Conservation (phyloP, 2,113 vertebrate genomes). For the Pipa parva region DNA sequence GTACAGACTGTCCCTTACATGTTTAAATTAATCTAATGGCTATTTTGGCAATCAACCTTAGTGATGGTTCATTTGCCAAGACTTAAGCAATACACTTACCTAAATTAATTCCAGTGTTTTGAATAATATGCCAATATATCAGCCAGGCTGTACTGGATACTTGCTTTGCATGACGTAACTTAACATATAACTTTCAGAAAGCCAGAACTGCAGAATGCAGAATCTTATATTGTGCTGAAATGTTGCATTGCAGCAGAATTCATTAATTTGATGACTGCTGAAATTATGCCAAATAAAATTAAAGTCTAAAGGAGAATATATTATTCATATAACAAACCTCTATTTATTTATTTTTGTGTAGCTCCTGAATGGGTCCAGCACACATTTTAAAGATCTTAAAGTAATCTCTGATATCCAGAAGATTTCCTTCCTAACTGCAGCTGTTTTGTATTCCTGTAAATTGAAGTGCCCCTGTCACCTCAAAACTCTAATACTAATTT, state of each 20-base stretch:
- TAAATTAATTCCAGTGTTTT: constrained; percentile 44
- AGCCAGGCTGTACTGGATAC: constrained; percentile 5
- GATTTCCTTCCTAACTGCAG: too few relatives aligned
- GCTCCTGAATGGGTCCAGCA: too few relatives aligned
- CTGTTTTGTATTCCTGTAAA: too few relatives aligned
- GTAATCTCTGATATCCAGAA: too few relatives aligned
- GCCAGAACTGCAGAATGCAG: too few relatives aligned
- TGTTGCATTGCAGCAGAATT: constrained; percentile 17
- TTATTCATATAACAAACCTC: too few relatives aligned
- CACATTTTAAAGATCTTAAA: too few relatives aligned
- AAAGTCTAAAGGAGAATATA: too few relatives aligned
- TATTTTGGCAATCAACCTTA: constrained; percentile 46
- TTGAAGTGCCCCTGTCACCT: too few relatives aligned
- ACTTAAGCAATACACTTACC: constrained; percentile 46
- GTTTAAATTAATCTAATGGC: constrained; percentile 49
- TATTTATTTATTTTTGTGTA: too few relatives aligned
- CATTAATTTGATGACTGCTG: constrained; percentile 29
- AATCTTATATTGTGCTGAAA: too few relatives aligned
- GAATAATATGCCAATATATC: constrained; percentile 22
- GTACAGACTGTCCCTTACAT: constrained; percentile 51
- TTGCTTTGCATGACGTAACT: constrained; percentile 22
- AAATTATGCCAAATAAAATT: constrained; percentile 22
- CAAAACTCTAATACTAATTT: too few relatives aligned
- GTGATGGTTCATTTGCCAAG: constrained; percentile 14
- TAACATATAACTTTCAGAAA: constrained; percentile 13